phyloP scores from a whole-genome alignment of 2,113 vertebrate genomes.

The Larimichthys polyactis region DNA sequence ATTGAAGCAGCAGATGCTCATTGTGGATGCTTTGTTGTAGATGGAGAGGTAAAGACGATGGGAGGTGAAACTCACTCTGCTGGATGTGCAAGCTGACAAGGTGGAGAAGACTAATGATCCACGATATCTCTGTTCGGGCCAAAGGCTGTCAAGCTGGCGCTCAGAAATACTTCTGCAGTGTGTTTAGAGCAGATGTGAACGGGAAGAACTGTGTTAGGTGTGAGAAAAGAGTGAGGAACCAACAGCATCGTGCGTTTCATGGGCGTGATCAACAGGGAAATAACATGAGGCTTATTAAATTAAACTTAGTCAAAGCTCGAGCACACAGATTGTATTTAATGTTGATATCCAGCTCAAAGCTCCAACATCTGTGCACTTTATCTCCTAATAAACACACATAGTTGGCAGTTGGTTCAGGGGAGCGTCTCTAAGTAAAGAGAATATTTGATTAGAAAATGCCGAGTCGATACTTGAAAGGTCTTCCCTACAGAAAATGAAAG shows the following conservation, averaged over 20 bases:
- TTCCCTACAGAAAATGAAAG: not conserved
- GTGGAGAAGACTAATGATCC: slow-evolving; percentile 13
- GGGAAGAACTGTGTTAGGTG: not conserved
- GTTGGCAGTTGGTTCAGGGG: not conserved
- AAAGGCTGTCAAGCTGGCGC: not conserved
- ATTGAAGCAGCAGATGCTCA: slow-evolving; percentile 11
- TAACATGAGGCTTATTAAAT: no score
- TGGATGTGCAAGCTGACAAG: slow-evolving; percentile 12
- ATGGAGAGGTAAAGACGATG: not conserved
- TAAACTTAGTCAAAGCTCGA: no score
- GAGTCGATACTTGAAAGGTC: not conserved
- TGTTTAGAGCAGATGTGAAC: not conserved
- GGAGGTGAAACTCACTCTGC: not conserved
- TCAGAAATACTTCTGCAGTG: not conserved
- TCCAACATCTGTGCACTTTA: slow-evolving; percentile 11
- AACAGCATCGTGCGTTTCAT: not conserved
- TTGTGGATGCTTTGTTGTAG: not conserved
- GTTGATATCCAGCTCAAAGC: slow-evolving; percentile 1
- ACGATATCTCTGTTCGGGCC: not conserved
- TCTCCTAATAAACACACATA: slow-evolving; percentile 8
- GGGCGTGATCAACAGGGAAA: no score
- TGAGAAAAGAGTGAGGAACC: not conserved
- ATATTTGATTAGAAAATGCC: slow-evolving; percentile 19
- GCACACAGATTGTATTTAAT: not conserved
- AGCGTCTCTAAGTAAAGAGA: slow-evolving; percentile 11